phyloP scores from a whole-genome alignment of 2,113 vertebrate species.

The Orycteropus afer region DNA sequence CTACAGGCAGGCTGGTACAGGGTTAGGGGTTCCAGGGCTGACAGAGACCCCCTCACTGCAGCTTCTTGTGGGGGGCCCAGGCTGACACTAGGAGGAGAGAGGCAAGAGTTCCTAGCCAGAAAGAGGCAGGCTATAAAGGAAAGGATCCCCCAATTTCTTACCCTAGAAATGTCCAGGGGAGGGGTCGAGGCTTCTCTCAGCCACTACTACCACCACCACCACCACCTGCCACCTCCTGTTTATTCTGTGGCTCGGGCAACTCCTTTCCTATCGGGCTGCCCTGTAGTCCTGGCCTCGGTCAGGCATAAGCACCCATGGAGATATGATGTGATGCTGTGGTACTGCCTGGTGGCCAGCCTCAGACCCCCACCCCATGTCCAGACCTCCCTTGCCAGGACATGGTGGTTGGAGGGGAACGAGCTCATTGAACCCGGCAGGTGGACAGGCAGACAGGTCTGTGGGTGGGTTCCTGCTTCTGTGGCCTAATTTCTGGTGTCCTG shows the following conservation, averaged over 20 bases:
- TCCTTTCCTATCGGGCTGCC: background rate
- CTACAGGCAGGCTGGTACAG: background rate
- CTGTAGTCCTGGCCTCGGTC: too few relatives aligned
- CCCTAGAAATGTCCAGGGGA: fast-evolving
- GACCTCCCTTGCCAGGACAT: background rate
- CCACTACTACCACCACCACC: background rate
- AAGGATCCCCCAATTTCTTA: background rate
- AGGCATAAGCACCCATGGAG: too few relatives aligned
- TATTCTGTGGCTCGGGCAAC: background rate
- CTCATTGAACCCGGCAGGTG: background rate
- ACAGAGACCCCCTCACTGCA: background rate
- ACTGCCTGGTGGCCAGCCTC: background rate
- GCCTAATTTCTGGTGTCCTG: constrained; percentile 57
- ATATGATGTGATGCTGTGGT: background rate
- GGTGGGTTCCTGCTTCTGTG: background rate
- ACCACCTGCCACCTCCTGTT: background rate
- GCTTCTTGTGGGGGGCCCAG: too few relatives aligned
- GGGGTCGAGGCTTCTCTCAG: background rate
- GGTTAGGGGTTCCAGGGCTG: background rate
- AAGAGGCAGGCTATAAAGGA: background rate
- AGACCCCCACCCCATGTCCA: background rate
- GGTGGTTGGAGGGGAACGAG: background rate
- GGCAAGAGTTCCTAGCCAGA: background rate
- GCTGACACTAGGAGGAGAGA: background rate
- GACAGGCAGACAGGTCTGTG: background rate